Percentiles rank a stretch among this genome's conserved stretches.
These are phyloP conservation scores for Daboia siamensis DNA, from an alignment of 2,113 vertebrate genomes.

Conservation along the genomic window DNA sequence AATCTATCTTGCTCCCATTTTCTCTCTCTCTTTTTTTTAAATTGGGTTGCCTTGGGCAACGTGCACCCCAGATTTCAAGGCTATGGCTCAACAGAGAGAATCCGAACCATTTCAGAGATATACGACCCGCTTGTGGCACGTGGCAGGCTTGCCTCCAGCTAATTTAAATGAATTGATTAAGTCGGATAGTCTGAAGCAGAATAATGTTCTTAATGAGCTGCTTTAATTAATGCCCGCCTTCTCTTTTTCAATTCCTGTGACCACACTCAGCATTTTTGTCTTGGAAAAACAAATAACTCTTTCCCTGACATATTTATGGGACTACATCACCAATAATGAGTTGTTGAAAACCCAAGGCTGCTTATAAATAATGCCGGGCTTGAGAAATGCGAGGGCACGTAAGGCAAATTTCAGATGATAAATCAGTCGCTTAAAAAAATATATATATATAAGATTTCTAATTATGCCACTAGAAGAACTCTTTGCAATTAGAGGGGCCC, in stretches of 20 bases:
- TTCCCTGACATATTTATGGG: constrained; percentile 18
- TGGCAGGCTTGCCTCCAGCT: constrained; percentile 39
- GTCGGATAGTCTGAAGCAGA: constrained; percentile 40
- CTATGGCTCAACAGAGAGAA: not conserved
- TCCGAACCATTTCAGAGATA: not conserved
- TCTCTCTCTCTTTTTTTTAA: not conserved
- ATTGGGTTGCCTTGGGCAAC: not conserved
- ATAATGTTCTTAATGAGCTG: constrained; percentile 51
- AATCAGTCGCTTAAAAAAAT: no score
- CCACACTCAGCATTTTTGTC: constrained; percentile 34
- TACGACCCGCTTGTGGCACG: constrained; percentile 10
- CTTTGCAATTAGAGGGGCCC: no score
- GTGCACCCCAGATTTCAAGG: not conserved
- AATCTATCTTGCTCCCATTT: not conserved
- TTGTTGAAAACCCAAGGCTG: not conserved
- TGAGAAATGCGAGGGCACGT: not conserved
- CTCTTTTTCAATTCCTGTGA: constrained; percentile 22
- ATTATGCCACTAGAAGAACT: constrained; percentile 33
- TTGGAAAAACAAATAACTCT: constrained; percentile 39
- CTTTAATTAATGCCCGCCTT: constrained; percentile 41
- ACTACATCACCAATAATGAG: constrained; percentile 8
- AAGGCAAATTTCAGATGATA: not conserved
- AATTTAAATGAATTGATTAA: constrained; percentile 53
- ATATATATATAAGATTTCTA: not conserved
- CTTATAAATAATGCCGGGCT: constrained; percentile 38